Percentiles rank a stretch among this genome's conserved stretches.
Evolutionary conservation across 2,888 invertebrate species (phyloP).

Genomic region (Netelia melanura): DNA sequence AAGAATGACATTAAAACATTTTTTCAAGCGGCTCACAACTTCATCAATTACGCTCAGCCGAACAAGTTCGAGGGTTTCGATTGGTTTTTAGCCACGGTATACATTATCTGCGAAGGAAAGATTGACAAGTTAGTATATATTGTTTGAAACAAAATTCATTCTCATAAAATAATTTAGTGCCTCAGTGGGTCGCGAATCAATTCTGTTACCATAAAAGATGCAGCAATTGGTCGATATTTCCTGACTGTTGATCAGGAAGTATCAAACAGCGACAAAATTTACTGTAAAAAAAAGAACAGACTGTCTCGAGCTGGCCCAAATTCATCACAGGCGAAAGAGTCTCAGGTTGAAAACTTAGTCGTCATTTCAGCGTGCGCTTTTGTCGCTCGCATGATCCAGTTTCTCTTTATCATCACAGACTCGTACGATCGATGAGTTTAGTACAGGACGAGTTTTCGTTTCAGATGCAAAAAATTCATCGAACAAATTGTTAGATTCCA

Average conservation of each 20-base stretch:
- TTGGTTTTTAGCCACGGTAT: constrained; percentile 82
- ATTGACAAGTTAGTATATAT: constrained; percentile 76
- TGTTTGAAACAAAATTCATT: neutral
- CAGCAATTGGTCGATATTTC: constrained; percentile 39
- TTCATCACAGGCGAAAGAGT: constrained; percentile 81
- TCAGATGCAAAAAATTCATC: constrained; percentile 80
- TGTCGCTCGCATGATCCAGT: constrained; percentile 70
- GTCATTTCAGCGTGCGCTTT: constrained; percentile 73
- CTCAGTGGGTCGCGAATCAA: constrained; percentile 83
- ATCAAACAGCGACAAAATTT: constrained; percentile 31
- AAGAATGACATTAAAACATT: constrained; percentile 78
- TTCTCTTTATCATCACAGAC: constrained; percentile 80
- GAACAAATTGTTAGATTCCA: constrained; percentile 80
- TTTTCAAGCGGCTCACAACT: constrained; percentile 77
- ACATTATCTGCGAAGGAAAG: constrained; percentile 80
- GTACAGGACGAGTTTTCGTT: constrained; percentile 59
- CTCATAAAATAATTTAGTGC: constrained; percentile 55
- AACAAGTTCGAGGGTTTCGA: constrained; percentile 79
- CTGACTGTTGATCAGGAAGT: constrained; percentile 17
- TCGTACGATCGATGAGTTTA: constrained; percentile 44
- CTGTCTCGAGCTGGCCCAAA: constrained; percentile 81
- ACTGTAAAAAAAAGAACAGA: constrained; percentile 52
- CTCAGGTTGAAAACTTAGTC: constrained; percentile 84
- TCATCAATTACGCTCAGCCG: constrained; percentile 78
- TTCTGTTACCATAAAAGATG: constrained; percentile 48